Evolutionary conservation across 2,888 invertebrate genomes (phyloP), one percentile per base, ranked within the genome.

Genomic region (Gortyna flavago): DNA sequence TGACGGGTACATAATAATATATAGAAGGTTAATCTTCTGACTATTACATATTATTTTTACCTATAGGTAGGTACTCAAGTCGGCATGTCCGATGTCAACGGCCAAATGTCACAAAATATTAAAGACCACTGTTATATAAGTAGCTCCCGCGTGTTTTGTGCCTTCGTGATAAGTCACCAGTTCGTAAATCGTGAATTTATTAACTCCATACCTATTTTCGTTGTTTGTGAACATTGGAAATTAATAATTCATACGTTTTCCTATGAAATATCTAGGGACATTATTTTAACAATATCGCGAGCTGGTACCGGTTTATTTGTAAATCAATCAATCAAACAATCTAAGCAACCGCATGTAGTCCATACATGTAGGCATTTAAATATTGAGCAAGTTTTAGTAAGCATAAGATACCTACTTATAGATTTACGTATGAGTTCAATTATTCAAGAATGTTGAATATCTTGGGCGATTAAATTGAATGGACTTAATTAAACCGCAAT

Each of bases 171-270:
- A 69, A 76, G 51, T 72, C 29, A 64, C 67, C 44, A 77, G 68
- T 76, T 76, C 66, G 61, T 86, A 85, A 86, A 80, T 76, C 59
- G 44, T 74, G 54, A 73, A 73, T 80, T 77, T 83, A 79, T 71
- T 44, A 71, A 59, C 54, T 71, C n/a, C 29, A n/a, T 16, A 18
- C 65, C 57, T 70, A 44, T 74, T 77, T 77, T 62, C 29, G 59
- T 73, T 73, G 68, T 78, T 84, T 68, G 38, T 70, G 75, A 62
- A 67, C 11, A 75, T 76, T 57, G 0, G 18, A 75, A 59, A 68
- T 83, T 75, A 66, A 83, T 79, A 70, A 75, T 86, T 79, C 66
- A 80, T 74, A 62, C 2, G 11, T 79, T 84, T 73, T 78, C 13
- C 54, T 67, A 73, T 48, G 38, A 61, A 75, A 79, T 61, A 64